These are phyloP conservation scores for Tarsius wallacei DNA, from an alignment of 2,797 vertebrate species.

Conservation along the genomic window DNA sequence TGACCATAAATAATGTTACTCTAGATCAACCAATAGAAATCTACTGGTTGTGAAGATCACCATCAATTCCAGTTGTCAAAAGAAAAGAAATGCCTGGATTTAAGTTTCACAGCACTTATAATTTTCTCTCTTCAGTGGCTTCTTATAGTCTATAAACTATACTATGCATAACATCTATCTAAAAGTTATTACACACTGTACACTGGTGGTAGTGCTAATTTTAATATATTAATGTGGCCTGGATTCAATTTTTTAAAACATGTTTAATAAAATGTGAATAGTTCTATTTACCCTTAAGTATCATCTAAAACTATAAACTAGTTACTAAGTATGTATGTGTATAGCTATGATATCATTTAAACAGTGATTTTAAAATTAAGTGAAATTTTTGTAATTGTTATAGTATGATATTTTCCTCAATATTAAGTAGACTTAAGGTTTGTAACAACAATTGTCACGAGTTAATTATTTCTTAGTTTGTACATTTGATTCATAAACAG, in stretches of 20 bases:
- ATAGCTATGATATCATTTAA: constrained; percentile 43
- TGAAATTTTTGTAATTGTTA: not conserved
- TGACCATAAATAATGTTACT: not conserved
- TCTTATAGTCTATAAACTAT: not conserved
- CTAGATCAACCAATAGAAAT: constrained; percentile 80
- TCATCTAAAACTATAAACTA: not conserved
- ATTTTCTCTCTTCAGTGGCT: not conserved
- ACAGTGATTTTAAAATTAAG: not conserved
- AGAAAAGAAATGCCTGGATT: not conserved
- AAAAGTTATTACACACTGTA: not conserved
- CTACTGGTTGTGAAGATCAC: constrained; percentile 80
- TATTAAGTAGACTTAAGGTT: constrained; percentile 32
- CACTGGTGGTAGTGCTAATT: not conserved
- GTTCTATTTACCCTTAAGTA: not conserved
- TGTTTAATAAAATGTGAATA: not conserved
- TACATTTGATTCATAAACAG: constrained; percentile 24
- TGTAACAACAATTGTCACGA: not conserved
- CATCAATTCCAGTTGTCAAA: not conserved
- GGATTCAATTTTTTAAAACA: not conserved
- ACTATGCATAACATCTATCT: not conserved
- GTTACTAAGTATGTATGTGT: not conserved
- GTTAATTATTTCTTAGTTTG: constrained; percentile 54
- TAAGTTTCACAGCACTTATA: not conserved
- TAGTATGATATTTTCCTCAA: not conserved
- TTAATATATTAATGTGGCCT: not conserved